Evolutionary conservation across 2,888 invertebrate species (phyloP).

Genomic region (Fabriciana adippe): DNA sequence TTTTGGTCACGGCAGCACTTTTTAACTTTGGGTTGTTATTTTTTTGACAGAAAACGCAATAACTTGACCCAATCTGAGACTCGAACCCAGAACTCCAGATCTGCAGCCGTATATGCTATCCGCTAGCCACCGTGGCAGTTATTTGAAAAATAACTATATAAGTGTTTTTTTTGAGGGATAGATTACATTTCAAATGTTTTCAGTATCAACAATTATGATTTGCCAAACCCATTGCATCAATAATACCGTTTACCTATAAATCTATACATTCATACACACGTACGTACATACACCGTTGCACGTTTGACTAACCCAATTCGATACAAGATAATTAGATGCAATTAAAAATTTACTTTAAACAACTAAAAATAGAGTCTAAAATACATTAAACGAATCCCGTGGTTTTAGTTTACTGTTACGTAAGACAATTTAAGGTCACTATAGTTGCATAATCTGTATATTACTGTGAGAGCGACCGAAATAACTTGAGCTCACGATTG

Average conservation of each 20-base stretch:
- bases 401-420: conserved; percentile 68
- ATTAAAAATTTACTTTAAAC: conserved; percentile 40
- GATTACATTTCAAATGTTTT: not conserved
- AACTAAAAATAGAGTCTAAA: conserved; percentile 37
- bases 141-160: no score
- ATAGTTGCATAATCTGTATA: conserved; percentile 66
- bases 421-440: conserved; percentile 73
- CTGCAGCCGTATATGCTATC: no score
- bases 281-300: conserved; percentile 47
- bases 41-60: no score
- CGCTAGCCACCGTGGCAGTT: no score
- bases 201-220: conserved; percentile 27
- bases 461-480: conserved; percentile 55
- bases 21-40: no score
- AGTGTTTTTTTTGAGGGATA: not conserved
- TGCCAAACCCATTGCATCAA: conserved; percentile 33
- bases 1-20: no score
- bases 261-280: conserved; percentile 42
- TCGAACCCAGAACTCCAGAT: no score
- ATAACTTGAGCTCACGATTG: conserved; percentile 51
- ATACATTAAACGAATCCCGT: conserved; percentile 35
- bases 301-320: conserved; percentile 65
- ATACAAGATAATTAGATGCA: conserved; percentile 37
- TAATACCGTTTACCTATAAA: conserved; percentile 39
- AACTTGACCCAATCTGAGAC: no score